A percentile compares a stretch with the other conserved stretches of the same genome.
Conservation (phyloP, 2,797 vertebrate genomes). For the Anabas testudineus region DNA sequence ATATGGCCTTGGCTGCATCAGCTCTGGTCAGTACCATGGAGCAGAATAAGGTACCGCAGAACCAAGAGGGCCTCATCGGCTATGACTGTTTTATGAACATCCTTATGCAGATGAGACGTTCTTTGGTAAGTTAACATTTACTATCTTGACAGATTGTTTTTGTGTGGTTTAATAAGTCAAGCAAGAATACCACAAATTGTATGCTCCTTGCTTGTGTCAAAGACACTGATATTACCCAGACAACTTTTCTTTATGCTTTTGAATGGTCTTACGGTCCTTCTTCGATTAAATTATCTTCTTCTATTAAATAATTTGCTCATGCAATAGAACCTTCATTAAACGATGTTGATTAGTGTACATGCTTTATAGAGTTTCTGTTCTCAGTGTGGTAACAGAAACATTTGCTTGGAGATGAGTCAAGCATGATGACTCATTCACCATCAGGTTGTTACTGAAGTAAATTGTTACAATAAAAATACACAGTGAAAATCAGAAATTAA, state of each 20-base stretch:
- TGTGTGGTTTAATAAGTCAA: neutral
- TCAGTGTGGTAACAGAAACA: neutral
- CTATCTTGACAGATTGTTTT: neutral
- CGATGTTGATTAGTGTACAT: neutral
- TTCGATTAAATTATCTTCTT: no score
- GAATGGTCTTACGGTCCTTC: neutral
- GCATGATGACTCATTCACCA: neutral
- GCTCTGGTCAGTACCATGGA: slow-evolving; percentile 92
- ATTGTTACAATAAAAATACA: neutral
- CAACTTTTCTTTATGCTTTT: neutral
- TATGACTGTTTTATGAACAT: slow-evolving; percentile 99
- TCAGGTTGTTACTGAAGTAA: neutral
- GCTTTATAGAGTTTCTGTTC: neutral
- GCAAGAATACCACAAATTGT: neutral
- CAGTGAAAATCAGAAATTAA: neutral
- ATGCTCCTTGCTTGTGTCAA: neutral
- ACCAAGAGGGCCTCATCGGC: slow-evolving; percentile 94
- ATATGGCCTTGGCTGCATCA: slow-evolving; percentile 96
- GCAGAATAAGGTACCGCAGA: slow-evolving; percentile 84
- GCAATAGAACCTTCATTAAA: no score
- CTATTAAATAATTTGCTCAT: neutral
- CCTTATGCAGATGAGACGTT: slow-evolving; percentile 97
- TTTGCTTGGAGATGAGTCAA: neutral
- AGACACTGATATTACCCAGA: neutral
- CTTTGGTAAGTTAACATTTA: slow-evolving; percentile 86